phyloP scores from a whole-genome alignment of 1,140 invertebrate genomes.

The Akabosia matsudoensis region DNA sequence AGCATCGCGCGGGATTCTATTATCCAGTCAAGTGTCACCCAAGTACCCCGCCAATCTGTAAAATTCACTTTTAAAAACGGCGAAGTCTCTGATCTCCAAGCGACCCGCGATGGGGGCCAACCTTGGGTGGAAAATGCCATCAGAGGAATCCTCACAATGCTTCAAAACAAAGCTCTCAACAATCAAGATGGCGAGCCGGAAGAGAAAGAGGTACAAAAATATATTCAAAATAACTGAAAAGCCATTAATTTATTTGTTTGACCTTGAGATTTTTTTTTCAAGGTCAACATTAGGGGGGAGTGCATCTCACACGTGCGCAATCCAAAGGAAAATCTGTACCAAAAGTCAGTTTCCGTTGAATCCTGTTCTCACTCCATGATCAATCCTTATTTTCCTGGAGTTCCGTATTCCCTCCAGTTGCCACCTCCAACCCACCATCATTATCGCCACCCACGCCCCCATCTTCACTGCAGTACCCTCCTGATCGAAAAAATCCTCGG shows the following conservation, averaged over 20 bases:
- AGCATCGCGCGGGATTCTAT: background rate
- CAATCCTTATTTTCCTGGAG: too few species aligned
- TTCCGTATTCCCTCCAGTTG: too few species aligned
- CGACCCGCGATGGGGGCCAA: background rate
- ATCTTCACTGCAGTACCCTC: too few species aligned
- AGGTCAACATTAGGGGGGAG: background rate
- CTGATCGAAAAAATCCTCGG: too few species aligned
- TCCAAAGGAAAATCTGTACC: too few species aligned
- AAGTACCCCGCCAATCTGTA: background rate
- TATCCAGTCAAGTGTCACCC: too few species aligned
- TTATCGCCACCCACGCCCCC: too few species aligned
- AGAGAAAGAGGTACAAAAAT: background rate
- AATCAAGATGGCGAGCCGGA: background rate
- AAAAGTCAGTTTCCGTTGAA: too few species aligned
- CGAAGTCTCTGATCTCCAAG: background rate
- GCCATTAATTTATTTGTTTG: background rate
- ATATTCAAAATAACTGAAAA: background rate
- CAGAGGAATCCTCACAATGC: background rate
- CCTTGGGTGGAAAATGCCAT: background rate
- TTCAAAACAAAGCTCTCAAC: background rate
- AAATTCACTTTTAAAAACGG: slow-evolving; percentile 5
- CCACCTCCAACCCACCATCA: too few species aligned
- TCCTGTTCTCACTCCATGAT: too few species aligned
- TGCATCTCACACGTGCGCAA: too few species aligned
- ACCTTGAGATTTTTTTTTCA: background rate